A percentile compares a stretch with the other conserved stretches of the same genome.
Conservation (phyloP, 2,888 invertebrate genomes). For the Drosophila borealis region DNA sequence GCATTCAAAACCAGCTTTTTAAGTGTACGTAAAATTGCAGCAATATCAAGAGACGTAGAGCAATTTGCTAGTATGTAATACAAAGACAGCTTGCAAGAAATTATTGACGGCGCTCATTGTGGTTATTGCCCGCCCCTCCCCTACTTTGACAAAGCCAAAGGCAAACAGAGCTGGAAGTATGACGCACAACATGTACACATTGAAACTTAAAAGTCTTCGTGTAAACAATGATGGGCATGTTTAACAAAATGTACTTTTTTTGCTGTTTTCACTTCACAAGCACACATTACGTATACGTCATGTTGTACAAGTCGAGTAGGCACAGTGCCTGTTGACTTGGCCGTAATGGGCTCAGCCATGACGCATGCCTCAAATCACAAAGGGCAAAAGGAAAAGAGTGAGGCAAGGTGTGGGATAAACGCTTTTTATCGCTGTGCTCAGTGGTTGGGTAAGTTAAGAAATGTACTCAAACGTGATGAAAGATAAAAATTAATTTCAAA, state of each 20-base stretch:
- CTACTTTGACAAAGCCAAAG: constrained; percentile 20
- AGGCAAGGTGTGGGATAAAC: constrained; percentile 10
- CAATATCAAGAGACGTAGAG: constrained; percentile 13
- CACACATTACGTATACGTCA: constrained; percentile 57
- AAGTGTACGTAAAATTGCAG: background rate
- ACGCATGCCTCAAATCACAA: constrained; percentile 43
- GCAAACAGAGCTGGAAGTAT: constrained; percentile 48
- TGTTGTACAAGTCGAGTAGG: constrained; percentile 50
- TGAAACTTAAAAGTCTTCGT: constrained; percentile 64
- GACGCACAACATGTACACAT: constrained; percentile 41
- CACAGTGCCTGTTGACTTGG: constrained; percentile 48
- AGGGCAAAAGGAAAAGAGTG: constrained; percentile 21
- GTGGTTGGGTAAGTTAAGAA: constrained; percentile 66
- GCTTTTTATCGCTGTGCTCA: constrained; percentile 46
- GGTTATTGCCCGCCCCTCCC: background rate
- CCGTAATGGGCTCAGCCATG: constrained; percentile 55
- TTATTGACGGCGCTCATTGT: constrained; percentile 36
- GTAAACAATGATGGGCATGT: constrained; percentile 80
- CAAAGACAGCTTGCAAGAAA: constrained; percentile 26
- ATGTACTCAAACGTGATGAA: constrained; percentile 63
- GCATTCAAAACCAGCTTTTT: constrained; percentile 30
- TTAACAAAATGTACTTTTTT: constrained; percentile 67
- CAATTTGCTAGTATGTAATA: constrained; percentile 40
- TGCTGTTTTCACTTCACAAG: constrained; percentile 20
- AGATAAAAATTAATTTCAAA: constrained; percentile 60